Percentiles rank a stretch among this genome's conserved stretches.
These are phyloP conservation scores for Gallinago undulata DNA, from an alignment of 2,113 vertebrate species.

Conservation along the genomic window DNA sequence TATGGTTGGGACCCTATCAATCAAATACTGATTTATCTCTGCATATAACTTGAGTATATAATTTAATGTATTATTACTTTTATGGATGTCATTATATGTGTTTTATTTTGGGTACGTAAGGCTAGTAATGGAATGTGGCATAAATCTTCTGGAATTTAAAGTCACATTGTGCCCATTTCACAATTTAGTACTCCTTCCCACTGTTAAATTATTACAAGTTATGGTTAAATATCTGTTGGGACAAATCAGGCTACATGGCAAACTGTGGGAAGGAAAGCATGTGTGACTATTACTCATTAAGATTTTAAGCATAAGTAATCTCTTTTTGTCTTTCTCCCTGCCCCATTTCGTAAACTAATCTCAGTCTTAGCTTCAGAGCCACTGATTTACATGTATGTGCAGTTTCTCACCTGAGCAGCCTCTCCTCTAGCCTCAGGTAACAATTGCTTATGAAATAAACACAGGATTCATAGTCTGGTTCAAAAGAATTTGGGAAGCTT, in stretches of 20 bases:
- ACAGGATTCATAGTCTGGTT: not conserved
- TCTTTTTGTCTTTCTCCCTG: not conserved
- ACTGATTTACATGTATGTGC: not conserved
- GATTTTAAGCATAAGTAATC: not conserved
- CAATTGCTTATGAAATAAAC: not conserved
- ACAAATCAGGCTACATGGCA: not conserved
- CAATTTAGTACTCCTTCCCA: not conserved
- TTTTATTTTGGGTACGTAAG: not conserved
- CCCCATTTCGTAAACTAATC: not conserved
- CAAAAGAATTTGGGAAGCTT: not conserved
- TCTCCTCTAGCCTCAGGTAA: not conserved
- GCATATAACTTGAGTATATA: not conserved
- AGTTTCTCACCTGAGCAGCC: not conserved
- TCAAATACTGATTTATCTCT: not conserved
- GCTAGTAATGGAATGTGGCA: not conserved
- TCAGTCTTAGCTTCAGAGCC: not conserved
- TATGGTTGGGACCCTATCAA: not conserved
- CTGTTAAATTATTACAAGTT: not conserved
- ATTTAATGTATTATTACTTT: not conserved
- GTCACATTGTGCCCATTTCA: not conserved
- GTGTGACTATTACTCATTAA: not conserved
- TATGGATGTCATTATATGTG: not conserved
- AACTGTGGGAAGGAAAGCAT: not conserved
- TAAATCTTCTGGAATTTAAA: conserved; percentile 12
- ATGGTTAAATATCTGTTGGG: not conserved